Evolutionary conservation across 64 coral and sea anemone genomes (phyloP).

Genomic region (Dendrophyllia cribrosa): DNA sequence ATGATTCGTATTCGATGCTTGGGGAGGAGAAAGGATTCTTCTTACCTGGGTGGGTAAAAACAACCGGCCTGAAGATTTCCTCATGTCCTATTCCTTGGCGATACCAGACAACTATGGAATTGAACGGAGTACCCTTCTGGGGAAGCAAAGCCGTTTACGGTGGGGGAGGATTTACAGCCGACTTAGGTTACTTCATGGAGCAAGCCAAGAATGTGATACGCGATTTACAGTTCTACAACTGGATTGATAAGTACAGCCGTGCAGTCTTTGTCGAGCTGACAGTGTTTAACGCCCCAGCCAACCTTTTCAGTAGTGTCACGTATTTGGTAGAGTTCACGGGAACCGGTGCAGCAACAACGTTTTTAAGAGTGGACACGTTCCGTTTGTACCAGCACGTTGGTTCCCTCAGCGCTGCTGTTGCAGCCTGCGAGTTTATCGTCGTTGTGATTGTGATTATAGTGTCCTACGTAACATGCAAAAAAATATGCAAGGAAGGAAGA

Average conservation of each 20-base stretch:
- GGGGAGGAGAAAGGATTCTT: conserved; percentile 63
- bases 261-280: conserved; percentile 76
- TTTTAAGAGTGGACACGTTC: conserved; percentile 70
- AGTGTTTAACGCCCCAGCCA: conserved; percentile 71
- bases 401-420: conserved; percentile 21
- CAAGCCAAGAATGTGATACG: conserved; percentile 43
- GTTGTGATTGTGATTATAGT: conserved; percentile 40
- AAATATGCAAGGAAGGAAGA: conserved; percentile 22
- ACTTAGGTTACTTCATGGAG: conserved; percentile 64
- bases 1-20: conserved; percentile 34
- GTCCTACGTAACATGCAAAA: conserved; percentile 55
- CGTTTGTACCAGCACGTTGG: conserved; percentile 73
- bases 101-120: conserved; percentile 47
- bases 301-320: conserved; percentile 75
- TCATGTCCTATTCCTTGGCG: conserved; percentile 77
- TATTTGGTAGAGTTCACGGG: conserved; percentile 57
- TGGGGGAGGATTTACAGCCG: conserved; percentile 76
- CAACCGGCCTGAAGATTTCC: conserved; percentile 36
- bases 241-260: conserved; percentile 67
- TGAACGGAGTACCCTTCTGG: conserved; percentile 71
- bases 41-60: conserved; percentile 78
- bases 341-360: conserved; percentile 55
- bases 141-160: conserved; percentile 51
- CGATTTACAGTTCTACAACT: conserved; percentile 59
- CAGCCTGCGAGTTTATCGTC: conserved; percentile 63